Base-by-base conservation (phyloP, 2,113 vertebrate genomes). In the Tauraco erythrolophus region DNA sequence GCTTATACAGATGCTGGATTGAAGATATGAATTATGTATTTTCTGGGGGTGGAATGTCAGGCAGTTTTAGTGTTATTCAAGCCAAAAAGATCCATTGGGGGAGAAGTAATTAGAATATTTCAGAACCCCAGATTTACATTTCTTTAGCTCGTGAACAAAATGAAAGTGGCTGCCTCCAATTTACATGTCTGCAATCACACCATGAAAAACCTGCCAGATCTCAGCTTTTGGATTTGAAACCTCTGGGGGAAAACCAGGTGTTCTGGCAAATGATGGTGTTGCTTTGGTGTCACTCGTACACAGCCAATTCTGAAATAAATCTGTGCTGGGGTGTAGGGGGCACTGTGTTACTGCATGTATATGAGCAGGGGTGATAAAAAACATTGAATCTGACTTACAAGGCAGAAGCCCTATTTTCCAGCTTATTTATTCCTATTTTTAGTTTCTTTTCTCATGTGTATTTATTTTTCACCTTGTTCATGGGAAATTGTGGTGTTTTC, bases 1-100 rank as follows among this genome's bases (percentile, higher is more conserved):
- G 76, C 54, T 78, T 53, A 78, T 94, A 82, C 90, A 82, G 79
- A 89, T 91, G 83, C 70, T 92, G 86, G 83, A 65, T 81, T 96
- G 81, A 53, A 86, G 57, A 72, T 58, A 94, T 95, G 91, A 97
- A 97, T 97, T 92, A 97, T 95, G 91, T 19, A 96, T 97, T 95
- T 97, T 94, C 79, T 92, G 95, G 72, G 91, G 94, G 95, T 91
- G 91, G 92, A 94, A 92, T 87, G 82, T 91, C 92, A 95, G 77
- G 93, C 83, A 92, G 83, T 96, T 95, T 96, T 60, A 95, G 77
- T 62, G 31, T 82, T 94, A 88, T 92, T 94, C 90, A 92, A 96
- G 77, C 91, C 94, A 97, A 78, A 89, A 70, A 93, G 87, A 94
- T 94, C 82, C 79, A 96, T 14, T 1, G 9, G 22, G 72, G 58